Evolutionary conservation across 2,113 vertebrate species (phyloP).

Genomic region (Xenopus borealis): DNA sequence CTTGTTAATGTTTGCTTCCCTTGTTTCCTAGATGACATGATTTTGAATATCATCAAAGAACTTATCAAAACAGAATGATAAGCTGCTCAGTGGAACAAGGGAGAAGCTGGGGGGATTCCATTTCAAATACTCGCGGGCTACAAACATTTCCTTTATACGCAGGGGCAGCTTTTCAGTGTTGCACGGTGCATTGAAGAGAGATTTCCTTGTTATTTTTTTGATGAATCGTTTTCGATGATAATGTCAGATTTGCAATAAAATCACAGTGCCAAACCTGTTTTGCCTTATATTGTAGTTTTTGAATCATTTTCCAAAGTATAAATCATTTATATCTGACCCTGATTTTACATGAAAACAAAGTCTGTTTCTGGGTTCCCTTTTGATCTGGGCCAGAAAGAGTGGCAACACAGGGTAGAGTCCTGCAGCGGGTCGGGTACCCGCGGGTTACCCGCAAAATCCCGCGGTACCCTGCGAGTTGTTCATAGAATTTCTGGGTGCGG

Average conservation of each 20-base stretch:
- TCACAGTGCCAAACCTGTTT: constrained; percentile 41
- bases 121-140: constrained; percentile 36
- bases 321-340: neutral
- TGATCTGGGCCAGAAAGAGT: too few species aligned
- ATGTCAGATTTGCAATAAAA: constrained; percentile 55
- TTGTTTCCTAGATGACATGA: constrained; percentile 74
- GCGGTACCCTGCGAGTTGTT: too few species aligned
- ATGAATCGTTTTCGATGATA: constrained; percentile 31
- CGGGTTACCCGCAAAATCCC: too few species aligned
- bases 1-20: too few species aligned
- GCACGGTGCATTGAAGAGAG: constrained; percentile 22
- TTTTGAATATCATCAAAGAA: constrained; percentile 86
- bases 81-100: neutral
- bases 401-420: too few species aligned
- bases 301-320: neutral
- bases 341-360: too few species aligned
- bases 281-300: neutral
- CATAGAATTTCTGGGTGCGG: too few species aligned
- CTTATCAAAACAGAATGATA: constrained; percentile 80
- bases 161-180: constrained; percentile 18
- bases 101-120: neutral
- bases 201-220: constrained; percentile 24
- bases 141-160: neutral
- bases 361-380: too few species aligned
- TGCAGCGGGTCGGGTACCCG: too few species aligned